Evolutionary conservation across 1,140 invertebrate species (phyloP), one percentile per base, ranked within the genome.

Genomic region (Orussus abietinus): DNA sequence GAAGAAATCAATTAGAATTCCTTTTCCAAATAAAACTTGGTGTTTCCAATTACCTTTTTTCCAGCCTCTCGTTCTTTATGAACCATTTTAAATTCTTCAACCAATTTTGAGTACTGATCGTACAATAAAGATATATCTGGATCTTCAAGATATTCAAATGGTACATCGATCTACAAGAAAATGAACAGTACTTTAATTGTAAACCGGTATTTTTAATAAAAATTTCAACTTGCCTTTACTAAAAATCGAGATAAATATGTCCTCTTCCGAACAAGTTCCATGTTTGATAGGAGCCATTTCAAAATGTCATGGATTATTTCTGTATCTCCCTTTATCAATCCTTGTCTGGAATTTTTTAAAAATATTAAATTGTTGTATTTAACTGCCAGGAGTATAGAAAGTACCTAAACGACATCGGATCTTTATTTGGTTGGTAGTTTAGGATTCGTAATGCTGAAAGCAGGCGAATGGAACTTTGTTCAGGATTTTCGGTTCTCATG

Each of bases 81-180:
- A 2, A 82, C 71, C 3, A 80, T 76, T 71, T 91, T 92, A 64
- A 93, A 93, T 53, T 87, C 81, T 44, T 88, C 84, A 29, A 92
- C 86, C n/a, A 86, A 62, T 47, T 77, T 77, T 42, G 85, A 80
- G 72, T 92, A 92, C 66, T 89, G 61, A 49, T 82, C 77, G 55
- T 86, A 81, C 5, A 91, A 63, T 40, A 80, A 79, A 44, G 79
- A 76, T 30, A 92, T 80, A 42, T 86, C 85, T 21, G 80, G 78
- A 56, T 92, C 90, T n/a, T 79, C 77, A 41, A 84, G 74, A 38
- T 91, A 83, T 47, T 92, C 90, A 3, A 78, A 68, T n/a, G 89
- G 88, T 37, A 94, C 78, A 40, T 92, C 88, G 4, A 92, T 74
- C 69, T 79, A 56, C 56, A 71, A 69, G 38, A 71, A 53, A 58